Percentiles rank a stretch among this genome's conserved stretches.
Conservation (phyloP, 35 echinoderm and acorn worm genomes). For the Diadema setosum region DNA sequence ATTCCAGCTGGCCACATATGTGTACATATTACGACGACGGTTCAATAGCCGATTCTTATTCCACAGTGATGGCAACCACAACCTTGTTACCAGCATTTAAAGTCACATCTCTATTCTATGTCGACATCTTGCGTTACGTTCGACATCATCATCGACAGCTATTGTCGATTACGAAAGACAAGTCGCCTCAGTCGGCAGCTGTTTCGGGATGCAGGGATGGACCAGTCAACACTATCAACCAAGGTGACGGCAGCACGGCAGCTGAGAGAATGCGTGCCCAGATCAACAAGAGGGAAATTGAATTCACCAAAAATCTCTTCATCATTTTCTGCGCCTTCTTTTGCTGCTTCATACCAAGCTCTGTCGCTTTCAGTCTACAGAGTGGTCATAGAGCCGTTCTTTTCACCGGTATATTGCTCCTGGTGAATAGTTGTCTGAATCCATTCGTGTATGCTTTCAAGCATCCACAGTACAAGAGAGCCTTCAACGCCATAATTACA, state of each 20-base stretch:
- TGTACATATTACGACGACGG: neutral
- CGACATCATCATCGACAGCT: neutral
- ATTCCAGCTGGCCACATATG: neutral
- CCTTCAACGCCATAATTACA: too few relatives aligned
- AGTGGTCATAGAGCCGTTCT: neutral
- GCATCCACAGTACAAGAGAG: too few relatives aligned
- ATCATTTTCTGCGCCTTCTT: constrained; percentile 44
- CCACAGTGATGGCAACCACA: neutral
- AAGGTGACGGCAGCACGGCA: neutral
- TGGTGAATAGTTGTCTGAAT: neutral
- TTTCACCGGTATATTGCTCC: neutral
- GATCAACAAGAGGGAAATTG: neutral
- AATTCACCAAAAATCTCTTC: constrained; percentile 47
- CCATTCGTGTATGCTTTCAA: constrained; percentile 35
- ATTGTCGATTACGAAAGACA: neutral
- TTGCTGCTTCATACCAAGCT: constrained; percentile 27
- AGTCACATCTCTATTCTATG: neutral
- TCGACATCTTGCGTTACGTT: neutral
- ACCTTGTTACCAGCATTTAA: neutral
- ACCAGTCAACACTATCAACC: neutral
- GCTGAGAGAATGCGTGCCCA: neutral
- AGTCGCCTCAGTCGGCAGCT: neutral
- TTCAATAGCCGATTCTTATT: neutral
- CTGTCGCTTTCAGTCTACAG: constrained; percentile 23
- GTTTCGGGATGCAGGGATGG: neutral